Evolutionary conservation across 2,113 vertebrate species (phyloP), one percentile per base, ranked within the genome.

Genomic region (Corythaixoides concolor): DNA sequence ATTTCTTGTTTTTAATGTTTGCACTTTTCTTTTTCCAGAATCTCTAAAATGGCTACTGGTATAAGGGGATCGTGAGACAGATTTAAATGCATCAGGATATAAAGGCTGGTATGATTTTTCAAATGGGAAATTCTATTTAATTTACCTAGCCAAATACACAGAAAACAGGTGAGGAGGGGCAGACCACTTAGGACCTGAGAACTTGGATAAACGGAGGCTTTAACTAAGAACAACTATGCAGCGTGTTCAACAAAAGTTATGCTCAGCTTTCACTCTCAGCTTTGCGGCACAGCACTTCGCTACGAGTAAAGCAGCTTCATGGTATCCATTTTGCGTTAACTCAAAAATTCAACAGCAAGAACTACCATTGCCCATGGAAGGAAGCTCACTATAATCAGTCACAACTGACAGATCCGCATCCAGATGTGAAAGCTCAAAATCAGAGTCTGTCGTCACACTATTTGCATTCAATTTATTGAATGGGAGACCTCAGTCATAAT

Each of bases 361-460:
- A n/a, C 26, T 43, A 47, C 15, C 18, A n/a, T 0, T 73, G 18
- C 23, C 56, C 37, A 55, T 0, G 53, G 41, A 75, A 59, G 12
- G 8, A 41, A 93, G 22, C n/a, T 88, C 37, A 4, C 41, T n/a
- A 7, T 45, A 15, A 64, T 63, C 55, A 77, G 19, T 73, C 47
- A 56, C 23, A 68, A 69, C 59, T 67, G 53, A 72, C 2, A 0
- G 41, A 78, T 64, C 16, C 72, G 33, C n/a, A 68, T 18, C 11
- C 41, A 70, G 33, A 78, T 15, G 7, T 12, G 20, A 89, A 84
- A 74, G 37, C 33, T 81, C 43, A 50, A 72, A 84, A 70, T 27
- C 10, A 0, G 0, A 59, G 5, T 52, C 55, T 33, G 2, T 1
- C 58, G 63, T 72, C 73, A 81, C 16, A 64, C 3, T 39, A 17